These are phyloP conservation scores for Coranthus polyacanthus DNA, from an alignment of 2,797 vertebrate genomes.

Conservation along the genomic window DNA sequence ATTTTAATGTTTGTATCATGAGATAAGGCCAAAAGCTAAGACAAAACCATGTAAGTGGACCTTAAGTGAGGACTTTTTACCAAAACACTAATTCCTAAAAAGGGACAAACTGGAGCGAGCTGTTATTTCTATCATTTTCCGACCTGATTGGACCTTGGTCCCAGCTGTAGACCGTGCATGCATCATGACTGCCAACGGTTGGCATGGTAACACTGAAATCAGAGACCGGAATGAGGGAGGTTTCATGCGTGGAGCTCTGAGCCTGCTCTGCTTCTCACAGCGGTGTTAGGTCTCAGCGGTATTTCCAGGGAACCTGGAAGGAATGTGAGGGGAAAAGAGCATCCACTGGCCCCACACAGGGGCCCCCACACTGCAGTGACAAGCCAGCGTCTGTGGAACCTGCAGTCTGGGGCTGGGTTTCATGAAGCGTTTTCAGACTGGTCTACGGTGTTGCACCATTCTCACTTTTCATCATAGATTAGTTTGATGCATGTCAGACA, in stretches of 20 bases:
- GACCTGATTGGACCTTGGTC: neutral
- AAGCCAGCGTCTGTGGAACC: no score
- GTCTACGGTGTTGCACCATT: no score
- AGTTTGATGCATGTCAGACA: no score
- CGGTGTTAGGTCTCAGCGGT: slow-evolving; percentile 16
- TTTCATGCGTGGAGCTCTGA: neutral
- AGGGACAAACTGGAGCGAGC: neutral
- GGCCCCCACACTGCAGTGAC: neutral
- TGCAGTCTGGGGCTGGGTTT: no score
- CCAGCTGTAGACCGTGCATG: neutral
- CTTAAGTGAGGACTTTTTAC: neutral
- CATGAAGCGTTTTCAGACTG: no score
- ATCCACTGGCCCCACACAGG: neutral
- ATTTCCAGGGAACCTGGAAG: slow-evolving; percentile 34
- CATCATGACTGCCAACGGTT: neutral
- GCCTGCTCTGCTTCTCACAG: slow-evolving; percentile 9
- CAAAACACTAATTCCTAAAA: neutral
- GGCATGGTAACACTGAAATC: slow-evolving; percentile 5
- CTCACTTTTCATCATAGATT: no score
- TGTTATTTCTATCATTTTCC: neutral
- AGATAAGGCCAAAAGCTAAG: no score
- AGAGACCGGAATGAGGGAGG: slow-evolving; percentile 12
- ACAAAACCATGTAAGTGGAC: no score
- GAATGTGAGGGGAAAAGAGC: slow-evolving; percentile 27
- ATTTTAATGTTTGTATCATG: no score